A percentile compares a stretch with the other conserved stretches of the same genome.
phyloP scores from a whole-genome alignment of 2,888 invertebrate genomes.

The Nephrotoma appendiculata region DNA sequence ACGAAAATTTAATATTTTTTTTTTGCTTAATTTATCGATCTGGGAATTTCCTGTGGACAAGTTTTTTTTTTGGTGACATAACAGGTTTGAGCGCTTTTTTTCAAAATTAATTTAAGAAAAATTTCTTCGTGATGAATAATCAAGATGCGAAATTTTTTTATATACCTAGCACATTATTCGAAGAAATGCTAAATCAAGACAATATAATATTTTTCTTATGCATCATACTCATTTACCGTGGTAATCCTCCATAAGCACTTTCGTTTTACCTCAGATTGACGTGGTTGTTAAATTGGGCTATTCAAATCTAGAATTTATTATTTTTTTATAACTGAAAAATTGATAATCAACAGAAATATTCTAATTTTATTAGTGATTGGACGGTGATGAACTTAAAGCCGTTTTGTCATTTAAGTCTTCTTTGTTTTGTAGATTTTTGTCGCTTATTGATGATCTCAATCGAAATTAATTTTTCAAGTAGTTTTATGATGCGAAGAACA shows the following conservation, averaged over 20 bases:
- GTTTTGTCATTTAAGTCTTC: background rate
- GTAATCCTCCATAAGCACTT: background rate
- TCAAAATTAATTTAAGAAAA: background rate
- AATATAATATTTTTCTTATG: background rate
- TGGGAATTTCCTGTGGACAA: background rate
- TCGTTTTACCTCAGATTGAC: background rate
- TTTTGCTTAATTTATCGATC: background rate
- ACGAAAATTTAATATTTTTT: background rate
- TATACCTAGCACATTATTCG: background rate
- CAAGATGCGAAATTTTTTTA: background rate
- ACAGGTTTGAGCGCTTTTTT: background rate
- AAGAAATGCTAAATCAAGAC: background rate
- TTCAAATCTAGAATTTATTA: background rate
- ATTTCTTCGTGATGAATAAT: background rate
- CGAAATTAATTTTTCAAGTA: background rate
- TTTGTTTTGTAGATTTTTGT: background rate
- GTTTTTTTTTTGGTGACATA: background rate
- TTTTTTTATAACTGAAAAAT: background rate
- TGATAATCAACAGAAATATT: background rate
- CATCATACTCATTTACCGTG: too few relatives aligned
- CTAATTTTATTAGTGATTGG: background rate
- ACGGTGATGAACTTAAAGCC: background rate
- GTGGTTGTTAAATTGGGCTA: background rate
- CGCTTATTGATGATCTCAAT: background rate
- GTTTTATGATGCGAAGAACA: background rate